A percentile compares a stretch with the other conserved stretches of the same genome.
Conservation (phyloP, 2,113 vertebrate genomes). For the Cyrtonyx montezumae region DNA sequence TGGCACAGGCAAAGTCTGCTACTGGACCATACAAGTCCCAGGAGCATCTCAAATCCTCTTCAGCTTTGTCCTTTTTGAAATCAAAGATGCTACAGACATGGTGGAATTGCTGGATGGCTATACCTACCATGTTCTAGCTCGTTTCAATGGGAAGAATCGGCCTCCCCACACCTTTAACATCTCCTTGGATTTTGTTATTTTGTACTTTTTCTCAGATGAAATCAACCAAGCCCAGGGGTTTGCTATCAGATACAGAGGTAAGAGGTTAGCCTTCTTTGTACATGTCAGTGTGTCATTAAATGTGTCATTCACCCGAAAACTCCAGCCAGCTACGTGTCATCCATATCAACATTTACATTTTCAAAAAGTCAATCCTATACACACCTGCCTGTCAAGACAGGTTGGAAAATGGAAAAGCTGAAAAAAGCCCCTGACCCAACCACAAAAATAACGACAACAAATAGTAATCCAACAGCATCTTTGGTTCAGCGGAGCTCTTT, state of each 20-base stretch:
- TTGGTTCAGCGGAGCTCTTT: not conserved
- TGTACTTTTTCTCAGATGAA: conserved; percentile 96
- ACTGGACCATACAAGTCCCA: conserved; percentile 93
- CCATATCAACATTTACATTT: not conserved
- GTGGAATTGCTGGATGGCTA: conserved; percentile 94
- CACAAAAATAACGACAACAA: not conserved
- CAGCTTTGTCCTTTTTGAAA: conserved; percentile 93
- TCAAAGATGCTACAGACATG: conserved; percentile 94
- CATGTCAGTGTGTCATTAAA: not conserved
- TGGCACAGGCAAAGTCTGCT: conserved; percentile 86
- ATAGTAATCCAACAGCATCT: not conserved
- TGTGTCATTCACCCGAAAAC: not conserved
- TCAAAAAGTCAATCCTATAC: not conserved
- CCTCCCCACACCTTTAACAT: conserved; percentile 88
- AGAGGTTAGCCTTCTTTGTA: not conserved
- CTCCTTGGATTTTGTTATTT: conserved; percentile 90
- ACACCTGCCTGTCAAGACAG: not conserved
- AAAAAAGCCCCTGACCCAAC: not conserved
- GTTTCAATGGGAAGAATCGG: conserved; percentile 88
- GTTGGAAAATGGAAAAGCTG: not conserved
- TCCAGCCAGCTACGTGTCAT: not conserved
- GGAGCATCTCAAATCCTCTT: conserved; percentile 88
- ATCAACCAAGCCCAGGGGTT: conserved; percentile 95
- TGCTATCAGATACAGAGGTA: conserved; percentile 91
- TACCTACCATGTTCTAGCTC: conserved; percentile 87